A percentile compares a stretch with the other conserved stretches of the same genome.
Evolutionary conservation across 2,888 invertebrate genomes (phyloP).

Genomic region (Boloria euphrosyne): DNA sequence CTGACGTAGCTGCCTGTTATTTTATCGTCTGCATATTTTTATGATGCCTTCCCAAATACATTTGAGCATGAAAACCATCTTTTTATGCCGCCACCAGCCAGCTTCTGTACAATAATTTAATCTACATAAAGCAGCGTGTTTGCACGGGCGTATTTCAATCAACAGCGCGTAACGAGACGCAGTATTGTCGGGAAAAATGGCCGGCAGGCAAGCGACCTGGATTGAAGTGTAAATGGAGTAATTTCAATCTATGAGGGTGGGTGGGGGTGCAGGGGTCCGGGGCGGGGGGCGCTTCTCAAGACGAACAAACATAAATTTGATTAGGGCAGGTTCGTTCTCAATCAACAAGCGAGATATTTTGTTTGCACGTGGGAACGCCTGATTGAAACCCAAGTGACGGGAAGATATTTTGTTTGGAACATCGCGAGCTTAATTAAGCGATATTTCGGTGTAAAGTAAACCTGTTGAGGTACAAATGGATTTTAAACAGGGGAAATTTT

Average conservation of each 20-base stretch:
- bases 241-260: slow-evolving; percentile 51
- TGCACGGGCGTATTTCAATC: slow-evolving; percentile 43
- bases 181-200: slow-evolving; percentile 67
- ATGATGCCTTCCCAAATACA: neutral
- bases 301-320: slow-evolving; percentile 79
- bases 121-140: slow-evolving; percentile 35
- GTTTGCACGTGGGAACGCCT: slow-evolving; percentile 58
- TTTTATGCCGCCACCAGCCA: neutral
- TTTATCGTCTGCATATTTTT: neutral
- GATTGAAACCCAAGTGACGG: slow-evolving; percentile 46
- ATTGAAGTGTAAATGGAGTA: slow-evolving; percentile 81
- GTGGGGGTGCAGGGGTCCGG: slow-evolving; percentile 35
- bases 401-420: slow-evolving; percentile 17
- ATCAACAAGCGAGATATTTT: slow-evolving; percentile 64
- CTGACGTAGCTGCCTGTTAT: no score
- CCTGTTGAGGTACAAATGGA: neutral
- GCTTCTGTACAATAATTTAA: slow-evolving; percentile 29
- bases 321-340: slow-evolving; percentile 72
- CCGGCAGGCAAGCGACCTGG: slow-evolving; percentile 77
- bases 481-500: slow-evolving; percentile 22
- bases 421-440: slow-evolving; percentile 24
- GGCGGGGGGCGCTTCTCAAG: slow-evolving; percentile 55
- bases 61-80: slow-evolving; percentile 3
- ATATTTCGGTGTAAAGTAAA: slow-evolving; percentile 13
- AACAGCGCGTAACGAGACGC: slow-evolving; percentile 42